These are phyloP conservation scores for Lates calcarifer DNA, from an alignment of 2,113 vertebrate genomes.

Conservation along the genomic window DNA sequence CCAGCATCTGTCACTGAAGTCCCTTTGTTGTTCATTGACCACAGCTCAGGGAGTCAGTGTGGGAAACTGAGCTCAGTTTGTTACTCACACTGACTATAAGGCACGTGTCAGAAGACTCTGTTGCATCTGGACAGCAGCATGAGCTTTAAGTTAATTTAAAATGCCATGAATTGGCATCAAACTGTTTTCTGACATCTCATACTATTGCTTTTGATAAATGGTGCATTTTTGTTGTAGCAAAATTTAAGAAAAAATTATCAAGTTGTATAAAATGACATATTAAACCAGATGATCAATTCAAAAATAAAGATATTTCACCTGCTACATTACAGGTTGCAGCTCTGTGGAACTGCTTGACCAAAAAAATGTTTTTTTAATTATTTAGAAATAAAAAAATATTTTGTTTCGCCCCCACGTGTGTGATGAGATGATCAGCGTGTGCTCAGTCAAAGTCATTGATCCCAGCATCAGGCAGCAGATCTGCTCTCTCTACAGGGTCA, in stretches of 20 bases:
- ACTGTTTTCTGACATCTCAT: background rate
- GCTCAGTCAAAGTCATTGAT: conserved; percentile 46
- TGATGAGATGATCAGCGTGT: conserved; percentile 8
- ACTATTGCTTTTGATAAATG: background rate
- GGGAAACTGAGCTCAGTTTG: conserved; percentile 63
- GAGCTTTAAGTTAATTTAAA: background rate
- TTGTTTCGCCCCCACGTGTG: background rate
- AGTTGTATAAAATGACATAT: too few species aligned
- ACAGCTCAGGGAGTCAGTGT: conserved; percentile 59
- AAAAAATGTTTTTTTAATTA: too few species aligned
- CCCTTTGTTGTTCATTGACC: conserved; percentile 65
- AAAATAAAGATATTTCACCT: too few species aligned
- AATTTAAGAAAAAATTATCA: background rate
- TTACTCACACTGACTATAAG: conserved; percentile 62
- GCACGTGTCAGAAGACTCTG: conserved; percentile 42
- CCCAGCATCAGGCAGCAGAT: conserved; percentile 29
- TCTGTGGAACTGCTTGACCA: too few species aligned
- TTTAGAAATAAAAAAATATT: too few species aligned
- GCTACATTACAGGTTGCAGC: too few species aligned
- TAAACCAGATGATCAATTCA: too few species aligned
- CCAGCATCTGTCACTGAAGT: conserved; percentile 60
- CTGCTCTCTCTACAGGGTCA: conserved; percentile 57
- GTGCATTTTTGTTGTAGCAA: background rate
- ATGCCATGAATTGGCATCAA: background rate
- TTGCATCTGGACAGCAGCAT: conserved; percentile 9